Conservation (phyloP, 2,888 invertebrate species). For the Agriopis aurantiaria region DNA sequence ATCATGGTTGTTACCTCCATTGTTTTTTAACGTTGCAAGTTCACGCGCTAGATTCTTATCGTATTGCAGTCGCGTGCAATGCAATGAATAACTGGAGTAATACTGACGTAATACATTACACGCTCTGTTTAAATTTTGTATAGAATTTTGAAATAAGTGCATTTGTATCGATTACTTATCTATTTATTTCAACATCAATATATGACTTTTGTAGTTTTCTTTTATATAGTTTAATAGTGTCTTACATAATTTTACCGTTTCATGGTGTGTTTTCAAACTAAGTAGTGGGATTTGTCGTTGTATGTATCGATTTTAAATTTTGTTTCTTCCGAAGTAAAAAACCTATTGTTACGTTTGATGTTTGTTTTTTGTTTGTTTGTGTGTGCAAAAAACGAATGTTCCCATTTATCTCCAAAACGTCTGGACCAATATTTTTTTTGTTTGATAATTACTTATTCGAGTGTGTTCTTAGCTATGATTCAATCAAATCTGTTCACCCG, state of each 20-base stretch:
- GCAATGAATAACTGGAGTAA: slow-evolving; percentile 49
- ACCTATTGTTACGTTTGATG: not conserved
- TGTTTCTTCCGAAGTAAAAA: too few relatives aligned
- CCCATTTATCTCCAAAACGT: too few relatives aligned
- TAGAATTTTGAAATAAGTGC: slow-evolving; percentile 35
- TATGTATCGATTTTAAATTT: not conserved
- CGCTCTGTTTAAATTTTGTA: slow-evolving; percentile 40
- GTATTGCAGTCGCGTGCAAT: slow-evolving; percentile 40
- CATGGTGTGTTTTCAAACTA: not conserved
- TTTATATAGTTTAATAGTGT: not conserved
- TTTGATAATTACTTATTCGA: too few relatives aligned
- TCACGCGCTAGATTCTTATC: slow-evolving; percentile 51
- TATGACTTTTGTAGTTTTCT: not conserved
- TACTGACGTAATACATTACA: slow-evolving; percentile 49
- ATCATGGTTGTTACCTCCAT: slow-evolving; percentile 26
- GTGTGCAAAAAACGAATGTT: too few relatives aligned
- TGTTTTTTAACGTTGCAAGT: slow-evolving; percentile 40
- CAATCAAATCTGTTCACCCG: too few relatives aligned
- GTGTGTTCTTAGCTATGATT: too few relatives aligned
- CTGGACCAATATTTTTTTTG: too few relatives aligned
- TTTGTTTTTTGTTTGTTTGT: not conserved
- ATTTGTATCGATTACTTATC: slow-evolving; percentile 15
- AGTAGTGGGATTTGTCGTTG: not conserved
- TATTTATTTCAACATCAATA: not conserved
- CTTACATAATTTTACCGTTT: not conserved